Base-by-base conservation (phyloP, 2,113 vertebrate species). In the Chaetodon trifascialis region DNA sequence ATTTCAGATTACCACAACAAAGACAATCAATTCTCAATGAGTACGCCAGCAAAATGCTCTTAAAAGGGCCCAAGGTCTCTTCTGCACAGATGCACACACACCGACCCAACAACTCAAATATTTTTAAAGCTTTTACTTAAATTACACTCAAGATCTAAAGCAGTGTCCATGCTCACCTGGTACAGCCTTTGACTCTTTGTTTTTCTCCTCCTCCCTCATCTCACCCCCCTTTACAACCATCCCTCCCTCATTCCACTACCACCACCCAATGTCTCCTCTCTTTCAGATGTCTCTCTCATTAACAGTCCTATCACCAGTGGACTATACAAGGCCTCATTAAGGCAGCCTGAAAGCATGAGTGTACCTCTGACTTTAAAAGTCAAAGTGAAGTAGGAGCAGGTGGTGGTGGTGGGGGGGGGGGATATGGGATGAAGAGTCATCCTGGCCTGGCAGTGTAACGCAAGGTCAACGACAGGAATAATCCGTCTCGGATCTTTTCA, bases 1-100 rank as follows among this genome's bases (percentile, higher is more conserved):
- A 98, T 98, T 99, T 98, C 96, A 98, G 97, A 97, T 99, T 97
- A 99, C 95, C 97, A 97, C 97, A 98, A 98, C 97, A 98, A 97
- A 98, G 96, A 96, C 97, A 96, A 96, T 96, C 96, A 94, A 95
- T 97, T 96, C 95, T 97, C 93, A 94, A 96, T 92, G 91, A 96
- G 96, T 95, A 96, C 89, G 94, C 95, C 95, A 94, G 96, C 94
- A 96, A 97, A 99, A 96, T 95, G 95, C 96, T 96, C 95, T 95
- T 92, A 92, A 95, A 92, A 96, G 95, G 95, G 94, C 82, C 95
- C 95, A 95, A 90, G 95, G 95, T 96, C 95, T 95, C 94, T 49
- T 21, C 3, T 30, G 49, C 56, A 62, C 30, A 30, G 30, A 30
- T 30, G 30, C 30, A 60, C 70, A 80, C 36, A 75, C 58, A 54